Base-by-base conservation (phyloP, 1,140 invertebrate genomes). In the Leptonema lineaticorne region DNA sequence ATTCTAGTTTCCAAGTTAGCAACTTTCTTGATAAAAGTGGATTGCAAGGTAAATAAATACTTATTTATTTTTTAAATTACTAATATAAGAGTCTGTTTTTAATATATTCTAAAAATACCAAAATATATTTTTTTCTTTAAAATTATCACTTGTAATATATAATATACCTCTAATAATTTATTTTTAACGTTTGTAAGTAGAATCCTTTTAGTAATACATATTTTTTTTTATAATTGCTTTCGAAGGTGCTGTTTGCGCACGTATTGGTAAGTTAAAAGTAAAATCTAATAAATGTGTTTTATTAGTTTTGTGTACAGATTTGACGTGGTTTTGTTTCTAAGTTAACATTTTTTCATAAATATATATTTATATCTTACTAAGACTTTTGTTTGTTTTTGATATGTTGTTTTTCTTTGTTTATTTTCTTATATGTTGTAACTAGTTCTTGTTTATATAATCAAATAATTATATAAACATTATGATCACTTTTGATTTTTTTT, bases 1-100 rank as follows among this genome's bases (percentile, higher is more conserved):
- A 99, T 85, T 97, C 96, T 80, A 96, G 94, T 75, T 98, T 99
- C 87, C 96, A 98, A 85, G 88, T 99, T 76, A 93, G 91, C 80
- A 95, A 91, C 86, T 99, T 98, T 82, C 84, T 97, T 78, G 97
- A 99, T 82, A 99, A 98, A 84, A 92, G 93, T 77, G 92, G 92
- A 78, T 89, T 94, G 67, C 92, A 95, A 93, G 94, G 94, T 96
- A 87, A 85, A n/a, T n/a, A n/a, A n/a, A n/a, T n/a, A n/a, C n/a
- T n/a, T n/a, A n/a, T n/a, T n/a, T n/a, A n/a, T n/a, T n/a, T n/a
- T n/a, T n/a, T n/a, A n/a, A n/a, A n/a, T n/a, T n/a, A n/a, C n/a
- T n/a, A n/a, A n/a, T n/a, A n/a, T n/a, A n/a, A n/a, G n/a, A n/a
- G n/a, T n/a, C n/a, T n/a, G n/a, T n/a, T 33, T 33, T 33, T 33